Evolutionary conservation across 2,113 vertebrate genomes (phyloP).

Genomic region (Lophius piscatorius): DNA sequence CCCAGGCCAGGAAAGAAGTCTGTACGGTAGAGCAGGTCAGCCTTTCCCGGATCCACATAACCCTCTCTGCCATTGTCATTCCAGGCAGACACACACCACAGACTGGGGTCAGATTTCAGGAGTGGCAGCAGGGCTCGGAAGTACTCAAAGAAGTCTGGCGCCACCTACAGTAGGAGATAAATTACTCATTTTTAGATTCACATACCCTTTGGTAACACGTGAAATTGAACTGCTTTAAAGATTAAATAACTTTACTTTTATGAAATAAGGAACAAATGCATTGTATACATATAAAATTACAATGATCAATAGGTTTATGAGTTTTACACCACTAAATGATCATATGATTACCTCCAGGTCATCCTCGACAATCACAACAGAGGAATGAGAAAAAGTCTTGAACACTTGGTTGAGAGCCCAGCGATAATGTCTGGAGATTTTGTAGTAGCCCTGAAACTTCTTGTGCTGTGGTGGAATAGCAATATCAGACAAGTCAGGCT

Average conservation of each 20-base stretch:
- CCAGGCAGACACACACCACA: slow-evolving; percentile 96
- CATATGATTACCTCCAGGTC: slow-evolving; percentile 85
- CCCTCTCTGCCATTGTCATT: slow-evolving; percentile 93
- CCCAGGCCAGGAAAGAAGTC: slow-evolving; percentile 95
- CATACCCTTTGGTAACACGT: neutral
- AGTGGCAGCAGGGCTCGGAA: slow-evolving; percentile 85
- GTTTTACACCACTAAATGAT: neutral
- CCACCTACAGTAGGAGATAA: slow-evolving; percentile 76
- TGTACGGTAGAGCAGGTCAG: slow-evolving; percentile 87
- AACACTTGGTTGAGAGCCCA: slow-evolving; percentile 94
- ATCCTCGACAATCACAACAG: slow-evolving; percentile 93
- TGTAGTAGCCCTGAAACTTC: slow-evolving; percentile 95
- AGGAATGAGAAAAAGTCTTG: slow-evolving; percentile 76
- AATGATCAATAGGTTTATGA: neutral
- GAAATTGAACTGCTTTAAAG: neutral
- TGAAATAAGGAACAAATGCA: slow-evolving; percentile 1
- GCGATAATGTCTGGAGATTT: slow-evolving; percentile 90
- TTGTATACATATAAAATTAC: neutral
- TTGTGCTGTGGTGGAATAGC: slow-evolving; percentile 85
- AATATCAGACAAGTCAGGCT: slow-evolving; percentile 84
- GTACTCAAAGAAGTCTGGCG: slow-evolving; percentile 95
- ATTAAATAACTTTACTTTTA: neutral
- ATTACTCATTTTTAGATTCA: neutral
- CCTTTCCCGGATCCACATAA: slow-evolving; percentile 77
- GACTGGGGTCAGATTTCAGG: slow-evolving; percentile 76